Percentiles rank a stretch among this genome's conserved stretches.
These are phyloP conservation scores for Leptinotarsa rubiginosa DNA, from an alignment of 2,888 invertebrate species.

Conservation along the genomic window DNA sequence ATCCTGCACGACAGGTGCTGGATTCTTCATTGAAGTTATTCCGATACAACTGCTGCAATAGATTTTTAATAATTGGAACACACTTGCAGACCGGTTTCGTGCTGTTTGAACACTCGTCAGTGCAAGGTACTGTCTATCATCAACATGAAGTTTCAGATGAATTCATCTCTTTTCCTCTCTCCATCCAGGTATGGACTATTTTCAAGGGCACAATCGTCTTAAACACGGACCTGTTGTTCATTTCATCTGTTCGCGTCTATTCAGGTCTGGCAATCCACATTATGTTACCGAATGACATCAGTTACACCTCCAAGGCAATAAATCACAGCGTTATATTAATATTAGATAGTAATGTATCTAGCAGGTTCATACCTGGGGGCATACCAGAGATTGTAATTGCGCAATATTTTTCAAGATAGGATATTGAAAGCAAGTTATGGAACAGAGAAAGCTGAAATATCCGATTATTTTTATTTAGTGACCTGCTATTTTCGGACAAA, in stretches of 20 bases:
- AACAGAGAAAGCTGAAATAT: constrained; percentile 3
- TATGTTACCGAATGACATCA: not conserved
- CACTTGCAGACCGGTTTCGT: too few species aligned
- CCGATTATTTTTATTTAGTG: not conserved
- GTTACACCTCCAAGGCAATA: constrained; percentile 5
- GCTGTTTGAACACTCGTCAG: too few species aligned
- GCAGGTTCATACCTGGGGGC: constrained; percentile 17
- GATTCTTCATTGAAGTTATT: too few species aligned
- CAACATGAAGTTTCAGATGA: too few species aligned
- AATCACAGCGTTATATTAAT: constrained; percentile 9
- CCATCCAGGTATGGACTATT: too few species aligned
- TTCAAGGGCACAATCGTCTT: too few species aligned
- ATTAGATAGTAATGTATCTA: not conserved
- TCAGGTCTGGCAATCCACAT: not conserved
- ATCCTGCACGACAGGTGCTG: too few species aligned
- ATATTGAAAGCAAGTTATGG: not conserved
- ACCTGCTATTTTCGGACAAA: not conserved
- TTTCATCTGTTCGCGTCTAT: not conserved
- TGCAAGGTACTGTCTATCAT: too few species aligned
- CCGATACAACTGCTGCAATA: too few species aligned
- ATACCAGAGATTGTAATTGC: not conserved
- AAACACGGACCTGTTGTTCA: not conserved
- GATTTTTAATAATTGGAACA: too few species aligned
- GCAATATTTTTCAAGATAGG: not conserved
- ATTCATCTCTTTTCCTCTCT: too few species aligned